A percentile compares a stretch with the other conserved stretches of the same genome.
These are phyloP conservation scores for Sphyrna mokarran DNA, from an alignment of 2,113 vertebrate species.

Conservation along the genomic window DNA sequence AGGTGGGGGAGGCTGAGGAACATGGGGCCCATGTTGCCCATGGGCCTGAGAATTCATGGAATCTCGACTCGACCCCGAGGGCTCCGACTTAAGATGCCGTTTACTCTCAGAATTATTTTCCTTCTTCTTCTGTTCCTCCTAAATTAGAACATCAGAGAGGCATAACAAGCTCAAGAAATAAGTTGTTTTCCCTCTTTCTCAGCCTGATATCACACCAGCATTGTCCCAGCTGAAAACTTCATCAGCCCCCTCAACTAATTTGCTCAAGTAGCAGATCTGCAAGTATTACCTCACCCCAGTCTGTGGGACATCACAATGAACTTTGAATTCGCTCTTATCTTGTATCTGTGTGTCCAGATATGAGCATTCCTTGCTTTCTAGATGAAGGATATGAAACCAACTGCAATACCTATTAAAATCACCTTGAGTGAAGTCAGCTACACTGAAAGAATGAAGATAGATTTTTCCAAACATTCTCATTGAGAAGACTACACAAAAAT, in stretches of 20 bases:
- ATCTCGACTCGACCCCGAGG: slow-evolving; percentile 80
- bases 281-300: not conserved
- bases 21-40: slow-evolving; percentile 54
- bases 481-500: too few species aligned
- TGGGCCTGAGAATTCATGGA: slow-evolving; percentile 68
- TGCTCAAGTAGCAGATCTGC: not conserved
- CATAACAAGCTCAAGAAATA: not conserved
- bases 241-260: not conserved
- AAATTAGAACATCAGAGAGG: not conserved
- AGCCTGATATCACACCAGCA: not conserved
- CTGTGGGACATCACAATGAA: not conserved
- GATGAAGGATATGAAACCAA: not conserved
- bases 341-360: not conserved
- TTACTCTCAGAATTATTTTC: slow-evolving; percentile 67
- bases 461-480: not conserved
- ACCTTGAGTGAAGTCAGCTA: too few species aligned
- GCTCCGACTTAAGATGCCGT: slow-evolving; percentile 77
- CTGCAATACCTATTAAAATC: too few species aligned
- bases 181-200: not conserved
- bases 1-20: slow-evolving; percentile 57
- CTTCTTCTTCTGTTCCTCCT: slow-evolving; percentile 87
- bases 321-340: not conserved
- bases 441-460: not conserved
- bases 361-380: not conserved
- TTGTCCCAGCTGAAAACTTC: not conserved